Conservation (phyloP, 2,113 vertebrate genomes). For the Pteropus alecto region DNA sequence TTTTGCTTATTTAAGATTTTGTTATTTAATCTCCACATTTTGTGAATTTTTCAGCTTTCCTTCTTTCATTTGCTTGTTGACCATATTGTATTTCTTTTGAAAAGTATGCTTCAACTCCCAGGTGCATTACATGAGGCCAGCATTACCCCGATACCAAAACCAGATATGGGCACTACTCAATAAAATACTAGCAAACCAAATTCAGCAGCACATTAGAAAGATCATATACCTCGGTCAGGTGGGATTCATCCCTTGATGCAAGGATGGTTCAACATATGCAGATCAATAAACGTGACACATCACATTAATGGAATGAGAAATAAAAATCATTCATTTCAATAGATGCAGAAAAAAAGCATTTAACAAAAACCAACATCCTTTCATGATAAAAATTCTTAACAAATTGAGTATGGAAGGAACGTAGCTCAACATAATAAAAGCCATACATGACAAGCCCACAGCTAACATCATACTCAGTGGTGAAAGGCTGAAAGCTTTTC, state of each 20-base stretch:
- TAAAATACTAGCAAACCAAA: neutral
- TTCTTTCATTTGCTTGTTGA: neutral
- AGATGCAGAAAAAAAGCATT: neutral
- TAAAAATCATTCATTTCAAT: neutral
- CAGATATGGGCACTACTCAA: neutral
- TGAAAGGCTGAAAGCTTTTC: neutral
- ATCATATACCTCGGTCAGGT: neutral
- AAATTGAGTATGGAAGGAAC: neutral
- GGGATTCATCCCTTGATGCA: neutral
- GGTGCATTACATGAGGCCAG: neutral
- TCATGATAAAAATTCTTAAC: neutral
- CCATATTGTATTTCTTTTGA: neutral
- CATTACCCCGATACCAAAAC: neutral
- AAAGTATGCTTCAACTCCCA: neutral
- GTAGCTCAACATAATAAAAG: neutral
- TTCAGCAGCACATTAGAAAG: neutral
- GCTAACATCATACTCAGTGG: neutral
- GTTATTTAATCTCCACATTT: neutral
- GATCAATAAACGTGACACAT: neutral
- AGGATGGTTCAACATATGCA: neutral
- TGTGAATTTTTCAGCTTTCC: neutral
- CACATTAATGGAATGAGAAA: neutral
- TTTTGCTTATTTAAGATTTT: neutral
- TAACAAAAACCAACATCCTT: neutral
- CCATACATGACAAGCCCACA: neutral